Base-by-base conservation (phyloP, 2,113 vertebrate genomes). In the Fulmarus glacialis region DNA sequence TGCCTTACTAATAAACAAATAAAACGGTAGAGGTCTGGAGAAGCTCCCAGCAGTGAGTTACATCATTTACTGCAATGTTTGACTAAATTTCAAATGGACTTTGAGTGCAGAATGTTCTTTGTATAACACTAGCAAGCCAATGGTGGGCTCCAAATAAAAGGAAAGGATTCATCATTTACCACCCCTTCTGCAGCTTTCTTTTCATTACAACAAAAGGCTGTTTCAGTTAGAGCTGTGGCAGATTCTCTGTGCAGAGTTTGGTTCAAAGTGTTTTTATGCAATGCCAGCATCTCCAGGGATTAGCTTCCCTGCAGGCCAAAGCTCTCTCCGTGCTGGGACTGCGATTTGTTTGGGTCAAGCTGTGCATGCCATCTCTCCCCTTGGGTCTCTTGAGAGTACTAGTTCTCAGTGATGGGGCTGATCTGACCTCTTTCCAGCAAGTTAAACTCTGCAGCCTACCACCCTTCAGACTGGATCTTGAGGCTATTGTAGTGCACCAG, bases 21-120 rank as follows among this genome's bases (percentile, higher is more conserved):
- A 45, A 94, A 96, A 82, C 22, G 88, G 87, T 11, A 95, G 60
- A 91, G 63, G 78, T 73, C 79, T 97, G 95, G 86, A 91, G 91
- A 89, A 89, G 89, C 60, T 80, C 78, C 94, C 72, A 8, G 56
- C 56, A 94, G 56, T 34, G 30, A 89, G 26, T 64, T 92, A 70
- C 94, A 68, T 58, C 93, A 88, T 42, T 80, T 86, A 93, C 56
- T 81, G 89, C 52, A 90, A 77, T 5, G 58, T 60, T 86, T 84
- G 88, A 95, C 93, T 95, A 68, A 73, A 86, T 70, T 85, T 90
- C 78, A 93, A 82, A 93, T 40, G 50, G 48, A 80, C 38, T 93
- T 22, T 55, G 78, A 96, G 84, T 34, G 93, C 91, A 73, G 70
- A 90, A 71, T 14, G 55, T 88, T 88, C 92, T 88, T 87, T 90